Percentiles rank a stretch among this genome's conserved stretches.
Conservation (phyloP, 2,888 invertebrate species). For the Yponomeuta malinellus region DNA sequence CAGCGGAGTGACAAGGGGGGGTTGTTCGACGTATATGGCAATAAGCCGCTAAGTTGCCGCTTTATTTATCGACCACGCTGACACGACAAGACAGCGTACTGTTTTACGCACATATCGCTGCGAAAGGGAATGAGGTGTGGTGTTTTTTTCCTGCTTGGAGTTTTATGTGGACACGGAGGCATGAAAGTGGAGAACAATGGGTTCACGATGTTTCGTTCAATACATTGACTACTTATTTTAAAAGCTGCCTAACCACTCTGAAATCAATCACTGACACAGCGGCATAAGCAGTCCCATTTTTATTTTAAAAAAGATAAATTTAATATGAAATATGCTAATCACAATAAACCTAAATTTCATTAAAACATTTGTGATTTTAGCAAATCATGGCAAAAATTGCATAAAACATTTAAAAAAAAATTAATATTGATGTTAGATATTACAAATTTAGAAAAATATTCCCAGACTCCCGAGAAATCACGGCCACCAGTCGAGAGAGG, state of each 20-base stretch:
- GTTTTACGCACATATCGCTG: slow-evolving; percentile 20
- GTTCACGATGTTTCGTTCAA: neutral
- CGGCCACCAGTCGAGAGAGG: neutral
- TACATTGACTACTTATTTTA: neutral
- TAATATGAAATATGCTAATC: too few relatives aligned
- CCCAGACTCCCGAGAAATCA: neutral
- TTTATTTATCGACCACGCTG: slow-evolving; percentile 44
- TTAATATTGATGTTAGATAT: too few relatives aligned
- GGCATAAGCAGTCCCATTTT: too few relatives aligned
- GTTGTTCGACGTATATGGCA: slow-evolving; percentile 58
- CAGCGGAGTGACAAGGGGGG: slow-evolving; percentile 52
- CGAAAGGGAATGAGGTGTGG: neutral
- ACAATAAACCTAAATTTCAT: too few relatives aligned
- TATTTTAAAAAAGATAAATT: too few relatives aligned
- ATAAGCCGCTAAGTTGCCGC: slow-evolving; percentile 48
- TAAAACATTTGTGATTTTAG: too few relatives aligned
- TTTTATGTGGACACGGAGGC: neutral
- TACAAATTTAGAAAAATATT: too few relatives aligned
- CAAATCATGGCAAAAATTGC: too few relatives aligned
- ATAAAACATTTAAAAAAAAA: too few relatives aligned
- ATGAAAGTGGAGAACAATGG: neutral
- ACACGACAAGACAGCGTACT: slow-evolving; percentile 35
- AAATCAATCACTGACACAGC: too few relatives aligned
- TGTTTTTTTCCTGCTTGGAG: neutral
- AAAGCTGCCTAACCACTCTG: neutral